Evolutionary conservation across 1,140 invertebrate species (phyloP).

Genomic region (Capitella teleta): DNA sequence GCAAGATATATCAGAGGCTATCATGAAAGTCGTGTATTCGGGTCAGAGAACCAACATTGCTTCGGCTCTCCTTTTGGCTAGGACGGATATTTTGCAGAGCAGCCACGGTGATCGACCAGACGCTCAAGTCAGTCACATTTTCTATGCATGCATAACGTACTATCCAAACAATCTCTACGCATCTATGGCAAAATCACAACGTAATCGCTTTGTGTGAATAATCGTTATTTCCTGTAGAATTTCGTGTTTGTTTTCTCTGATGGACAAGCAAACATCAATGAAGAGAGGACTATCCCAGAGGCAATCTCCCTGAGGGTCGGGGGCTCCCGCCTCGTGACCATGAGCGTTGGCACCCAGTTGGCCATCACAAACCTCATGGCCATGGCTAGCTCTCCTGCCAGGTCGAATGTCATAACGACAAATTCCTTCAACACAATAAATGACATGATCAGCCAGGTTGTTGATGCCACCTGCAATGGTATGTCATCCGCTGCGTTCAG

Average conservation of each 20-base stretch:
- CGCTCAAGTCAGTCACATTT: no score
- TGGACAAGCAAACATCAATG: slow-evolving; percentile 5
- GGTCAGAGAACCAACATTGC: slow-evolving; percentile 25
- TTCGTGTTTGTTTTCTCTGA: slow-evolving; percentile 5
- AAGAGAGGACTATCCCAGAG: slow-evolving; percentile 2
- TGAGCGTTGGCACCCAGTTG: not conserved
- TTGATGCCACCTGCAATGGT: no score
- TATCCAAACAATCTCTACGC: no score
- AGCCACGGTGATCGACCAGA: slow-evolving; percentile 20
- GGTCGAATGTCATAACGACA: no score
- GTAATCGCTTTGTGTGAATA: no score
- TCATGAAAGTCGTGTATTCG: not conserved
- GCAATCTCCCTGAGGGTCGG: not conserved
- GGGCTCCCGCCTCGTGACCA: not conserved
- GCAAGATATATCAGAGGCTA: not conserved
- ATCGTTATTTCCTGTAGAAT: no score
- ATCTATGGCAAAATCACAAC: no score
- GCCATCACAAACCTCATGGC: no score
- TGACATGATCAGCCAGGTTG: no score
- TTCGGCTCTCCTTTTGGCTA: slow-evolving; percentile 22
- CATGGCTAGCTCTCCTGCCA: no score
- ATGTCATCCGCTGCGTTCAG: no score
- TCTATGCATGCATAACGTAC: slow-evolving; percentile 28
- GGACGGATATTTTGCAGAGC: slow-evolving; percentile 21
- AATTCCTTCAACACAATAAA: no score